Evolutionary conservation across 2,888 invertebrate species (phyloP).

Genomic region (Heliconius ismenius): DNA sequence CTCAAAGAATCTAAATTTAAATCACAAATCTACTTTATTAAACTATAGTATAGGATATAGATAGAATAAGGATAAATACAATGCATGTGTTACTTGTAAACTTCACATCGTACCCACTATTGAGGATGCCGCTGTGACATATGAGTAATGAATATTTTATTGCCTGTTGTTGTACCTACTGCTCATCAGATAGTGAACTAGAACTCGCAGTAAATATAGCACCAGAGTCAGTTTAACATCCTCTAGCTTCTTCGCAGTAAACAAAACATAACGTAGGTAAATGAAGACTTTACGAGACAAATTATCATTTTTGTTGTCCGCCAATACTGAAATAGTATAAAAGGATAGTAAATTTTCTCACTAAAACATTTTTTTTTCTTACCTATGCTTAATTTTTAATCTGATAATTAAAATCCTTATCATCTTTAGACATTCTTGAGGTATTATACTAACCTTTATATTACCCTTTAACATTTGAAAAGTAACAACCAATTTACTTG

Average conservation of each 20-base stretch:
- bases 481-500: background rate
- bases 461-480: background rate
- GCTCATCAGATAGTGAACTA: slow-evolving; percentile 48
- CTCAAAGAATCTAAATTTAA: slow-evolving; percentile 33
- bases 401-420: background rate
- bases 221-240: slow-evolving; percentile 36
- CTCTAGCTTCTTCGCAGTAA: slow-evolving; percentile 1
- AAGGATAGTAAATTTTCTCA: background rate
- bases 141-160: slow-evolving; percentile 78
- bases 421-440: background rate
- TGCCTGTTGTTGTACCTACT: slow-evolving; percentile 56
- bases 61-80: slow-evolving; percentile 51
- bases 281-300: background rate
- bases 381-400: background rate
- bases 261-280: background rate
- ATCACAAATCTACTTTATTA: slow-evolving; percentile 35
- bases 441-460: background rate
- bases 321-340: background rate
- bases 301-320: background rate
- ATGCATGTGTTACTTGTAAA: slow-evolving; percentile 48
- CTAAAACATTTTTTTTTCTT: background rate
- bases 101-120: slow-evolving; percentile 53
- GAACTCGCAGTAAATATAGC: slow-evolving; percentile 37
- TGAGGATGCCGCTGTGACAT: slow-evolving; percentile 63
- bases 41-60: slow-evolving; percentile 42